These are phyloP conservation scores for Pachycephala philippinensis DNA, from an alignment of 2,113 vertebrate species.

Conservation along the genomic window DNA sequence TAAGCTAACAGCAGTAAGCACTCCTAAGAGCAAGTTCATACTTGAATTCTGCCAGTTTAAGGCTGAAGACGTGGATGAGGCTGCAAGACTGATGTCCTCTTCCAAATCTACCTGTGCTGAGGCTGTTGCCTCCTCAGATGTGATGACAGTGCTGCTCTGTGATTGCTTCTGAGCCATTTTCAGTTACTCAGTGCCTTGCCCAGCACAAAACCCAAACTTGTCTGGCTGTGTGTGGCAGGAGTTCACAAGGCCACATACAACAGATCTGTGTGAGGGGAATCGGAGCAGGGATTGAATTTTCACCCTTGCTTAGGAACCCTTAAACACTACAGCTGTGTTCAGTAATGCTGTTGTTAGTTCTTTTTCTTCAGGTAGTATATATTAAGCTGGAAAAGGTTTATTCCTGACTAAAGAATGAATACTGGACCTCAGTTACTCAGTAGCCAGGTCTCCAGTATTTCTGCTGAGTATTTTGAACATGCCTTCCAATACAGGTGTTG, in stretches of 20 bases:
- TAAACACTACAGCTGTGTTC: background rate
- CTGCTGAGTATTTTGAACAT: background rate
- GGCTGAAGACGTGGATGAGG: background rate
- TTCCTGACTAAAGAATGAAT: background rate
- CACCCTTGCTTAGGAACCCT: background rate
- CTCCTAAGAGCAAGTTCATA: background rate
- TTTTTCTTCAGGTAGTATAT: background rate
- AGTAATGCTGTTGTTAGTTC: background rate
- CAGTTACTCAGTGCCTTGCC: background rate
- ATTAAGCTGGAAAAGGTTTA: background rate
- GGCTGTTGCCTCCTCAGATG: background rate
- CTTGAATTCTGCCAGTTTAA: background rate
- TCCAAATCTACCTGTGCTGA: background rate
- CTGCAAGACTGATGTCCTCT: background rate
- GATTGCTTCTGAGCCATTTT: background rate
- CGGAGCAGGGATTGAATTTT: background rate
- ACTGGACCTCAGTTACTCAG: background rate
- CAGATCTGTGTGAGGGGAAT: background rate
- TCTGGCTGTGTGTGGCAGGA: background rate
- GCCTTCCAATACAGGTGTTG: background rate
- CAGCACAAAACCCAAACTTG: background rate
- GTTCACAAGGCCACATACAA: fast-evolving
- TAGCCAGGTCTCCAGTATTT: background rate
- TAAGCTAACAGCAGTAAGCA: background rate
- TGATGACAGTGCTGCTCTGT: background rate